Evolutionary conservation across 2,888 invertebrate genomes (phyloP).

Genomic region (Bellardia pandia): DNA sequence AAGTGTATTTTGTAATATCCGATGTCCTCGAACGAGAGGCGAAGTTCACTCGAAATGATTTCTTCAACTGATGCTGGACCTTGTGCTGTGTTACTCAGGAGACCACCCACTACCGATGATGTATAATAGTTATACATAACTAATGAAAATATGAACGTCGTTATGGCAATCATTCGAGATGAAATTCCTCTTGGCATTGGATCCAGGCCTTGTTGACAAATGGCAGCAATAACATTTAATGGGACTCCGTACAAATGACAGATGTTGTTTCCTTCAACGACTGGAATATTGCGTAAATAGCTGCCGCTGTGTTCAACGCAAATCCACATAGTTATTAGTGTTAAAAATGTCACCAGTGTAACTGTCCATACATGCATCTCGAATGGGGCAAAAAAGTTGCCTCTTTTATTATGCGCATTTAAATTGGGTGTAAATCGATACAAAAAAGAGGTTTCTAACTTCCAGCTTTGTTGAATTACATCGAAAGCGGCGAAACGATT

Average conservation of each 20-base stretch:
- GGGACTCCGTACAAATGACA: slow-evolving; percentile 59
- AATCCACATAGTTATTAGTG: slow-evolving; percentile 78
- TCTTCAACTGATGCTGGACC: slow-evolving; percentile 81
- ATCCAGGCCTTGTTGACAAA: slow-evolving; percentile 82
- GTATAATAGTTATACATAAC: slow-evolving; percentile 83
- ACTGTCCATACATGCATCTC: slow-evolving; percentile 79
- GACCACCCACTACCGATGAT: slow-evolving; percentile 83
- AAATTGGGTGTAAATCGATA: slow-evolving; percentile 81
- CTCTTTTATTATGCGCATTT: slow-evolving; percentile 77
- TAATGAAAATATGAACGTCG: slow-evolving; percentile 79
- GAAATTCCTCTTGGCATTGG: slow-evolving; percentile 77
- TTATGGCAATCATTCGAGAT: slow-evolving; percentile 78
- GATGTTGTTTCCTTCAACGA: background rate
- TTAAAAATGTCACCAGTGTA: slow-evolving; percentile 73
- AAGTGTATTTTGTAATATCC: slow-evolving; percentile 83
- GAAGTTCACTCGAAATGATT: slow-evolving; percentile 79
- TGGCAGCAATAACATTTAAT: slow-evolving; percentile 79
- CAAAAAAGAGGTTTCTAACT: slow-evolving; percentile 81
- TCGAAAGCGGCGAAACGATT: slow-evolving; percentile 82
- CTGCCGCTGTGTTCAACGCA: slow-evolving; percentile 72
- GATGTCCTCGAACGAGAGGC: slow-evolving; percentile 82
- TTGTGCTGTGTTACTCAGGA: slow-evolving; percentile 79
- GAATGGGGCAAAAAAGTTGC: slow-evolving; percentile 82
- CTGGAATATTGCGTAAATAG: background rate
- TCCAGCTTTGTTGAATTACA: slow-evolving; percentile 82